Conservation (phyloP, 2,797 vertebrate species). For the Kryptopterus vitreolus region DNA sequence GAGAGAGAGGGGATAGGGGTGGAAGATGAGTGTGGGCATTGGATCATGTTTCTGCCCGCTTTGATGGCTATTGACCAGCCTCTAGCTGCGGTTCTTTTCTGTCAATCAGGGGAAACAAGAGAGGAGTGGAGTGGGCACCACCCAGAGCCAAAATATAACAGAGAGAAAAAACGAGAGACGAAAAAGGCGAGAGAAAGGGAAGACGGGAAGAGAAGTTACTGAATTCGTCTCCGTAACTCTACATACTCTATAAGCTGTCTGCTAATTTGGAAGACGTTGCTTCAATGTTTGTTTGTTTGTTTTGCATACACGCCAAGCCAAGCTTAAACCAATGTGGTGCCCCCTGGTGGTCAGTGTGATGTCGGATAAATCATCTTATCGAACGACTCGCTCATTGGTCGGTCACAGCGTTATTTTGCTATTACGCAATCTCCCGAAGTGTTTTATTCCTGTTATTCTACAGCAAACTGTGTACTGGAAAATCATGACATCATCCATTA, state of each 20-base stretch:
- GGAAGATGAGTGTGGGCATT: conserved; percentile 47
- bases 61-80: conserved; percentile 70
- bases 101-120: conserved; percentile 76
- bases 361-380: conserved; percentile 15
- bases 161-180: neutral
- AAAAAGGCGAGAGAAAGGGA: neutral
- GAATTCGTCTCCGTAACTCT: neutral
- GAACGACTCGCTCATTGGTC: no score
- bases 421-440: neutral
- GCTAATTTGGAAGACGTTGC: neutral
- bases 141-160: conserved; percentile 15
- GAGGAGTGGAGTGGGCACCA: conserved; percentile 61
- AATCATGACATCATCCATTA: neutral
- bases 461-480: neutral
- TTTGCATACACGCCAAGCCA: conserved; percentile 7
- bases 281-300: neutral
- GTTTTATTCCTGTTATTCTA: neutral
- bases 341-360: conserved; percentile 6
- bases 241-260: neutral
- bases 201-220: neutral
- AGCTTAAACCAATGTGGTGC: conserved; percentile 7
- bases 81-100: conserved; percentile 69
- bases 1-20: conserved; percentile 33
- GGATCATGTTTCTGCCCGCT: conserved; percentile 69
- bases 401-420: neutral